Evolutionary conservation across 2,888 invertebrate genomes (phyloP).

Genomic region (Cheiracanthium punctorium): DNA sequence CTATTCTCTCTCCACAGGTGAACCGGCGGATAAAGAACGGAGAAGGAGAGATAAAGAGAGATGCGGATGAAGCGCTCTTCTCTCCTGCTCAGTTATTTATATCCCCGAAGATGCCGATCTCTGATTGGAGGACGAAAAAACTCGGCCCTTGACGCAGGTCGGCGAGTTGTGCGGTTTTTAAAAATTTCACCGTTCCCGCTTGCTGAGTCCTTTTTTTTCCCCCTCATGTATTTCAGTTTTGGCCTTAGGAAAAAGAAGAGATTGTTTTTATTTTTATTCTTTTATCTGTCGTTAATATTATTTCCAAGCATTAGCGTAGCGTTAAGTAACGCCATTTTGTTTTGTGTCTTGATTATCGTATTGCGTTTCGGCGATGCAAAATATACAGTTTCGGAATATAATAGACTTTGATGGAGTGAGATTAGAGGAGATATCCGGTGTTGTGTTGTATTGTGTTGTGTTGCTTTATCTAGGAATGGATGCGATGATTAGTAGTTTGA

Average conservation of each 20-base stretch:
- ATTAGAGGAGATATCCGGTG: no score
- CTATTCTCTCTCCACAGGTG: no score
- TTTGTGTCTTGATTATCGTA: no score
- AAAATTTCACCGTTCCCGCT: conserved; percentile 1
- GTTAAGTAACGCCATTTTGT: not conserved
- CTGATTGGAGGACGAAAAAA: not conserved
- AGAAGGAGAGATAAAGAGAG: not conserved
- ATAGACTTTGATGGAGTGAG: no score
- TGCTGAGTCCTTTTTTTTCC: not conserved
- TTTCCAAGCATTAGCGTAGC: not conserved
- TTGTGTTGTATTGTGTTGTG: no score
- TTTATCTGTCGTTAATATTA: not conserved
- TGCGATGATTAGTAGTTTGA: no score
- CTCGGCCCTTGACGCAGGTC: not conserved
- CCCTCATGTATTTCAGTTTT: no score
- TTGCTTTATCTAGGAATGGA: no score
- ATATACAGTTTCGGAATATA: no score
- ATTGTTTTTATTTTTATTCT: no score
- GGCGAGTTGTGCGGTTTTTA: not conserved
- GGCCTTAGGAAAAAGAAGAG: no score
- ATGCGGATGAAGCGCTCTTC: conserved; percentile 25
- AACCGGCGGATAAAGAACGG: no score
- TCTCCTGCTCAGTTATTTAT: conserved; percentile 17
- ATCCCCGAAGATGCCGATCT: not conserved
- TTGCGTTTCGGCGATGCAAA: not conserved